A percentile compares a stretch with the other conserved stretches of the same genome.
Conservation (phyloP, 2,113 vertebrate species). For the Callorhinus ursinus region DNA sequence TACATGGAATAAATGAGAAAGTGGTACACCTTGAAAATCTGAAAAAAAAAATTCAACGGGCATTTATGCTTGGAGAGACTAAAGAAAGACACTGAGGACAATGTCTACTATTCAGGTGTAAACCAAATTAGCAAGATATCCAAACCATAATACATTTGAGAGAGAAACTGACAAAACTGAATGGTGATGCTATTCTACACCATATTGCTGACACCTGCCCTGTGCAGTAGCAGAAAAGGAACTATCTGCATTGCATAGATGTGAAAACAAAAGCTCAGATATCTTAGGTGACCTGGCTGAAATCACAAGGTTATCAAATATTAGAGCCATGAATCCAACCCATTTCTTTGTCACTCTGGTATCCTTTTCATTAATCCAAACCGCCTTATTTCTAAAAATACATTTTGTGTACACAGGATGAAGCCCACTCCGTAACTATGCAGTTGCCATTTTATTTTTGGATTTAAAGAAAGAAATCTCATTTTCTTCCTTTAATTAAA, state of each 20-base stretch:
- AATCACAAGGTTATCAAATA: neutral
- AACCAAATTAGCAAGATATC: neutral
- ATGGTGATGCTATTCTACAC: neutral
- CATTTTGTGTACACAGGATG: neutral
- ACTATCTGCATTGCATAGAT: neutral
- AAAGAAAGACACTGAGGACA: neutral
- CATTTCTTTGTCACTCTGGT: neutral
- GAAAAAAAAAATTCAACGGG: neutral
- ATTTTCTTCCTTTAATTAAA: slow-evolving; percentile 14
- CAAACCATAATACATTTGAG: neutral
- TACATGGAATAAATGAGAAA: neutral
- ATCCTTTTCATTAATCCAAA: neutral
- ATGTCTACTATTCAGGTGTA: neutral
- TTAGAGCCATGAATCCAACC: neutral
- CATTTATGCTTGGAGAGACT: neutral
- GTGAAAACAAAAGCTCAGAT: neutral
- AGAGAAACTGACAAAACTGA: neutral
- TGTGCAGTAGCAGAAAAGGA: neutral
- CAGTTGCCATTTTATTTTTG: neutral
- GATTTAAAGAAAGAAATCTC: neutral
- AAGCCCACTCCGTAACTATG: neutral
- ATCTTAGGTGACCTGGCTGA: neutral
- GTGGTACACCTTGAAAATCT: neutral
- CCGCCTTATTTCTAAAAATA: neutral
- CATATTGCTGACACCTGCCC: neutral